These are phyloP conservation scores for Agrotis exclamationis DNA, from an alignment of 2,888 invertebrate species.

Conservation along the genomic window DNA sequence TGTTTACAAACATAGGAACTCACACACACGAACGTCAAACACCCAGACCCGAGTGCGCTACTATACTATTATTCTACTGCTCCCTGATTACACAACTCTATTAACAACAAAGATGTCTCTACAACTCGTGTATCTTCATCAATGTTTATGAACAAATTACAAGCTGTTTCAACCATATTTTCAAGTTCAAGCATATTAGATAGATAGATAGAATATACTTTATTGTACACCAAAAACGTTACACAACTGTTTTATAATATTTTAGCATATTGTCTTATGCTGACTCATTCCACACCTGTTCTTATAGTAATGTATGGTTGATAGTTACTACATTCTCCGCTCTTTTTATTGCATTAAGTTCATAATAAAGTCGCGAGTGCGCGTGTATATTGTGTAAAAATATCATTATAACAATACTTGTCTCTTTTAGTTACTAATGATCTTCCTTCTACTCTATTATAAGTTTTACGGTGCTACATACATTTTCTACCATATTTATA, in stretches of 20 bases:
- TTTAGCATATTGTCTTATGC: conserved; percentile 30
- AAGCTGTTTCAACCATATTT: conserved; percentile 3
- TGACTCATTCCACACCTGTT: conserved; percentile 52
- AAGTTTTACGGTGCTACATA: background rate
- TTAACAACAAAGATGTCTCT: conserved; percentile 11
- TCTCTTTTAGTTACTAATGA: conserved; percentile 2
- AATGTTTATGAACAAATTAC: conserved; percentile 30
- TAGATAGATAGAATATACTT: too few species aligned
- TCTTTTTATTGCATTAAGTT: conserved; percentile 17
- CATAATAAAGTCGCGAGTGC: conserved; percentile 5
- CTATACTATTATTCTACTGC: background rate
- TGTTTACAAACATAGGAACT: too few species aligned
- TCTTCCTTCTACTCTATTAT: conserved; percentile 3
- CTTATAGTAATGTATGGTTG: conserved; percentile 12
- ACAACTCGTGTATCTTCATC: background rate
- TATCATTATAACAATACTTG: background rate
- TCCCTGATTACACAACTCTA: conserved; percentile 5
- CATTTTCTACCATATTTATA: background rate
- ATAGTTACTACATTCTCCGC: conserved; percentile 18
- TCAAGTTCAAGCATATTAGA: conserved; percentile 25
- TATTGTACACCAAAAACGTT: too few species aligned
- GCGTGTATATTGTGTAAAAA: conserved; percentile 15
- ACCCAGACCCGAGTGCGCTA: too few species aligned
- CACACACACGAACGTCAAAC: too few species aligned
- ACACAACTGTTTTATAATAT: too few species aligned